phyloP scores from a whole-genome alignment of 1,140 invertebrate genomes.

The Venturia canescens region DNA sequence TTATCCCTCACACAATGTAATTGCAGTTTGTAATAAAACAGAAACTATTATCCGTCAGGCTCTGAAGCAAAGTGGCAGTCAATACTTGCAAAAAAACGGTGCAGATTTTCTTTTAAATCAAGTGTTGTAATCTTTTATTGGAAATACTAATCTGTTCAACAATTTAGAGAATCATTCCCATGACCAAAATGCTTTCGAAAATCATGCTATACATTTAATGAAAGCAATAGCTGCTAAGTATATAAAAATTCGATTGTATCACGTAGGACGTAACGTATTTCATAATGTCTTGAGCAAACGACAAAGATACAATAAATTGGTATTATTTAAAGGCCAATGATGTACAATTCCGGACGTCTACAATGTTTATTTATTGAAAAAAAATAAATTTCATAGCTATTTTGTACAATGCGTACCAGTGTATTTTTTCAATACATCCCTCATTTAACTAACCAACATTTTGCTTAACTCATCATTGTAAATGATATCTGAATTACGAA shows the following conservation, averaged over 20 bases:
- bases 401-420: too few relatives aligned
- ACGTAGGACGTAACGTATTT: constrained; percentile 6
- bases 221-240: constrained; percentile 31
- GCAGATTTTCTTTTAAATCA: constrained; percentile 3
- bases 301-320: constrained; percentile 22
- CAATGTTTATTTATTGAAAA: too few relatives aligned
- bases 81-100: not conserved
- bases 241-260: constrained; percentile 28
- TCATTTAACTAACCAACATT: too few relatives aligned
- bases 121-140: constrained; percentile 37
- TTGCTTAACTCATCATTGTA: too few relatives aligned
- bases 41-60: constrained; percentile 21
- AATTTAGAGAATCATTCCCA: constrained; percentile 8
- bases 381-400: too few relatives aligned
- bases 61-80: constrained; percentile 12
- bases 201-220: constrained; percentile 38
- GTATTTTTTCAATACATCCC: too few relatives aligned
- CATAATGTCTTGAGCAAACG: constrained; percentile 3
- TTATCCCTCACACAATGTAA: constrained; percentile 45
- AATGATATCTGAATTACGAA: too few relatives aligned
- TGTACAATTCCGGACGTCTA: not conserved
- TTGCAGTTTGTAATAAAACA: constrained; percentile 39
- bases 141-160: constrained; percentile 14
- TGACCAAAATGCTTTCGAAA: constrained; percentile 37
- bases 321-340: constrained; percentile 32